These are phyloP conservation scores for Phaethon lepturus DNA, from an alignment of 2,113 vertebrate species.

Conservation along the genomic window DNA sequence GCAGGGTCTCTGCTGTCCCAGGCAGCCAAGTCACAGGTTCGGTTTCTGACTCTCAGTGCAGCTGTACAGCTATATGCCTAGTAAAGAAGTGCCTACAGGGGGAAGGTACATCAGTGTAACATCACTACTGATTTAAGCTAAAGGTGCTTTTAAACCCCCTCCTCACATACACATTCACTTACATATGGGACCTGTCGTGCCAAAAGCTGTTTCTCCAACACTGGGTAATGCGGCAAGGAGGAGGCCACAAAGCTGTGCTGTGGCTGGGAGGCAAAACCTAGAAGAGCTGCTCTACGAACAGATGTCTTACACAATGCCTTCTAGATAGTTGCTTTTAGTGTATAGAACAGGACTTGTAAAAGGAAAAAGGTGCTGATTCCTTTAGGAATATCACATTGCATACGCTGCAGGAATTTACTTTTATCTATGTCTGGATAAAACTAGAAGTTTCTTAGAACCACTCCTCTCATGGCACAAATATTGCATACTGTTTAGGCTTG, in stretches of 20 bases:
- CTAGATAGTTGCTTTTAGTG: rapidly evolving
- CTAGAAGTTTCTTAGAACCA: not conserved
- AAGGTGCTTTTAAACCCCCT: not conserved
- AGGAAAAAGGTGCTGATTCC: not conserved
- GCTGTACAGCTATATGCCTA: not conserved
- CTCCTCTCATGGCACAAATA: not conserved
- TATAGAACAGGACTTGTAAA: not conserved
- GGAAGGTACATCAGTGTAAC: not conserved
- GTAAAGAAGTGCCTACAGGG: not conserved
- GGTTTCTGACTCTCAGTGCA: not conserved
- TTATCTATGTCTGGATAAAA: not conserved
- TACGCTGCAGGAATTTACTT: not conserved
- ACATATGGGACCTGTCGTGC: rapidly evolving
- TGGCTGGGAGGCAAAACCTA: not conserved
- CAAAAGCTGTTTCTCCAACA: not conserved
- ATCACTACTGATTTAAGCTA: not conserved
- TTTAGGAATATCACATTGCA: not conserved
- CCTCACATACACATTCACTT: not conserved
- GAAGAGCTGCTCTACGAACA: not conserved
- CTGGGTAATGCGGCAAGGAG: not conserved
- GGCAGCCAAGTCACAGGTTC: not conserved
- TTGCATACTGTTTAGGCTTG: rapidly evolving
- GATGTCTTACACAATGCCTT: too few species aligned
- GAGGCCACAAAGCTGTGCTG: not conserved
- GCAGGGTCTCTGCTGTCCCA: not conserved